These are phyloP conservation scores for Platycheirus rosarum DNA, from an alignment of 2,888 invertebrate genomes.

Conservation along the genomic window DNA sequence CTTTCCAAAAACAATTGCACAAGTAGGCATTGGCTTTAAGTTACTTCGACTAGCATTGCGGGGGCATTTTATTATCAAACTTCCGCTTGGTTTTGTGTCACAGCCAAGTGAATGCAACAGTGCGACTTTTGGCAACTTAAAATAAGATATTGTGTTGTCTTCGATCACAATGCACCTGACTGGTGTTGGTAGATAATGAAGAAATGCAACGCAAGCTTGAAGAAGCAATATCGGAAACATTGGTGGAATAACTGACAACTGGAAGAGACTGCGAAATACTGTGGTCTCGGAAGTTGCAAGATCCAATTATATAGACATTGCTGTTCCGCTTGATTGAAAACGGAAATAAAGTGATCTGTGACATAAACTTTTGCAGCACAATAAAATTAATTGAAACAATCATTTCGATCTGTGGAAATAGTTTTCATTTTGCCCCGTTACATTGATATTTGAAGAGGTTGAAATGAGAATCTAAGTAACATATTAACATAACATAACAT, in stretches of 20 bases:
- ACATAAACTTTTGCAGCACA: too few species aligned
- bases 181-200: constrained; percentile 22
- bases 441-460: too few species aligned
- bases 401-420: too few species aligned
- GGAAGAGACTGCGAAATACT: constrained; percentile 40
- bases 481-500: too few species aligned
- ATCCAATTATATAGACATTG: constrained; percentile 53
- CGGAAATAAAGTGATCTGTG: constrained; percentile 10
- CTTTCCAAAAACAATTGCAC: constrained; percentile 45
- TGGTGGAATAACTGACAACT: neutral
- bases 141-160: constrained; percentile 62
- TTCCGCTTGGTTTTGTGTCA: constrained; percentile 42
- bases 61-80: constrained; percentile 58
- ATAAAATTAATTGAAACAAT: too few species aligned
- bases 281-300: constrained; percentile 24
- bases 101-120: constrained; percentile 52
- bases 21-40: constrained; percentile 35
- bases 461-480: too few species aligned
- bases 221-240: constrained; percentile 42
- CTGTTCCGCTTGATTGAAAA: constrained; percentile 40
- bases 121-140: constrained; percentile 50
- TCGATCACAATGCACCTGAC: constrained; percentile 50
- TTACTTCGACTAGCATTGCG: constrained; percentile 1
- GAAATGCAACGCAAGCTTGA: constrained; percentile 35
- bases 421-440: too few species aligned